Conservation (phyloP, 1,140 invertebrate genomes). For the Adoxophyes honmai region DNA sequence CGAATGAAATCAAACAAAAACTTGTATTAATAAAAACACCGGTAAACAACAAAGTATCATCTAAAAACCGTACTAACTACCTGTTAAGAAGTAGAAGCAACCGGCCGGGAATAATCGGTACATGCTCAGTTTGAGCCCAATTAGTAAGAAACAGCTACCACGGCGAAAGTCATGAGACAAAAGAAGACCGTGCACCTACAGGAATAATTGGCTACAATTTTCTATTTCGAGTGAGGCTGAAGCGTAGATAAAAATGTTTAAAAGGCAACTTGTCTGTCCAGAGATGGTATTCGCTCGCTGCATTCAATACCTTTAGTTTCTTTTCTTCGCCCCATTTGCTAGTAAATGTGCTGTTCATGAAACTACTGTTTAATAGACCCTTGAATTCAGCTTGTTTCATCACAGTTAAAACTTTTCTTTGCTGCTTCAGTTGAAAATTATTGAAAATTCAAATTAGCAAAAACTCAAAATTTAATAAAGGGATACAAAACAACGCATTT, state of each 20-base stretch:
- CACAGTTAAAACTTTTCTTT: too few relatives aligned
- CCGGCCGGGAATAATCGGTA: neutral
- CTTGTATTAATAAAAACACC: too few relatives aligned
- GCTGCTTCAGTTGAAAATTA: too few relatives aligned
- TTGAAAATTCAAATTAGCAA: too few relatives aligned
- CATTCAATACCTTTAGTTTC: constrained; percentile 2
- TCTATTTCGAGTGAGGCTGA: constrained; percentile 3
- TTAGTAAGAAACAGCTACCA: constrained; percentile 4
- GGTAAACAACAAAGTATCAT: too few relatives aligned
- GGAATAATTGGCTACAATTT: constrained; percentile 13
- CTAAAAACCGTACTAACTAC: neutral
- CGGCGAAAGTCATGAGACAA: constrained; percentile 6
- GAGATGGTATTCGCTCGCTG: neutral
- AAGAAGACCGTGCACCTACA: constrained; percentile 1
- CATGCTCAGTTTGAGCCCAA: constrained; percentile 1
- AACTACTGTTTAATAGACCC: too few relatives aligned
- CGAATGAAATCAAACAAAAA: too few relatives aligned
- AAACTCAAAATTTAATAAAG: too few relatives aligned
- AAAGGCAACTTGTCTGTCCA: constrained; percentile 12
- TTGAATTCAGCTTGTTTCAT: too few relatives aligned
- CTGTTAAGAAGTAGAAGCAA: neutral
- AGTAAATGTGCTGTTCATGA: neutral
- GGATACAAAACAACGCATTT: too few relatives aligned
- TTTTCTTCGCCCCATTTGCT: constrained; percentile 2
- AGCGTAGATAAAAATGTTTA: constrained; percentile 13